Evolutionary conservation across 92 coral and sea anemone genomes (phyloP).

Genomic region (Metridium senile): DNA sequence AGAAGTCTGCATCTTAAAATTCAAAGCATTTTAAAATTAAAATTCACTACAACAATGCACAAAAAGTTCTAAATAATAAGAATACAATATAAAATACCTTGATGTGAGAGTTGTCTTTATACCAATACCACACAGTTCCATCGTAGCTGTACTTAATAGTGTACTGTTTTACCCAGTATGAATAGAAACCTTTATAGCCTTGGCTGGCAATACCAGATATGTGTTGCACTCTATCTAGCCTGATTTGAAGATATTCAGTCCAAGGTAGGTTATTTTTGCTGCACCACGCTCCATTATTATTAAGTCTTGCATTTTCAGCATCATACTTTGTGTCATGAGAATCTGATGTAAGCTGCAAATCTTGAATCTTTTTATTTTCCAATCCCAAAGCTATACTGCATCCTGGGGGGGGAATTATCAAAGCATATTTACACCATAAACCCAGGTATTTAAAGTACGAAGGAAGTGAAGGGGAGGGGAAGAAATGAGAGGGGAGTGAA

Average conservation of each 20-base stretch:
- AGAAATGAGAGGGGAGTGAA: too few species aligned
- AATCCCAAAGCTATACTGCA: slow-evolving; percentile 55
- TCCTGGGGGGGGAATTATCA: slow-evolving; percentile 18
- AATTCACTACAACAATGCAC: too few species aligned
- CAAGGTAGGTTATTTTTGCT: slow-evolving; percentile 23
- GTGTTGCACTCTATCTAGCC: slow-evolving; percentile 53
- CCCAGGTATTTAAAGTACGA: too few species aligned
- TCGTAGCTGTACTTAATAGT: slow-evolving; percentile 56
- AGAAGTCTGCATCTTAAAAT: too few species aligned
- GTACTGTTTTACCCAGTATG: slow-evolving; percentile 49
- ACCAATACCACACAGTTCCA: slow-evolving; percentile 48
- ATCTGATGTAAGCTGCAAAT: slow-evolving; percentile 37
- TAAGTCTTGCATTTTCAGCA: slow-evolving; percentile 45
- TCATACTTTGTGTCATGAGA: slow-evolving; percentile 31
- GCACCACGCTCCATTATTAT: slow-evolving; percentile 47
- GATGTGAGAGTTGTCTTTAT: slow-evolving; percentile 12
- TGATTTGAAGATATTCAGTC: slow-evolving; percentile 50
- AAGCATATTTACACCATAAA: neutral
- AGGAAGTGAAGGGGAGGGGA: too few species aligned
- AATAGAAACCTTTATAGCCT: slow-evolving; percentile 6
- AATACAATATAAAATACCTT: slow-evolving; percentile 10
- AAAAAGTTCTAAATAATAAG: too few species aligned
- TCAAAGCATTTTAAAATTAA: too few species aligned
- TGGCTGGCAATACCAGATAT: slow-evolving; percentile 58
- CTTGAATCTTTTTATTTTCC: slow-evolving; percentile 25